Base-by-base conservation (phyloP, 2,113 vertebrate genomes). In the Aplodontia rufa region DNA sequence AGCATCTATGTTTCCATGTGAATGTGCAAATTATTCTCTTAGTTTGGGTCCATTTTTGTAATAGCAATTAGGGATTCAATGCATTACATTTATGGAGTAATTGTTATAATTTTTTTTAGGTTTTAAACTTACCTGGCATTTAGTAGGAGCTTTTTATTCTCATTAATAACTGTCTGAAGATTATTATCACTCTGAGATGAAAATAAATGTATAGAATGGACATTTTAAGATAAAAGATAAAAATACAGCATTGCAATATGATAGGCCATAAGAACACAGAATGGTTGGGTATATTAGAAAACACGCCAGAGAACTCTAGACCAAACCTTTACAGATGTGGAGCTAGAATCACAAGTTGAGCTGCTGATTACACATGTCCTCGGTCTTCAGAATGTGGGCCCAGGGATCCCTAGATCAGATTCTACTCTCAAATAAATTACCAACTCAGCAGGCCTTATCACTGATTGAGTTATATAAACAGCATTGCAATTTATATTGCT, bases 61-160 rank as follows among this genome's bases (percentile, higher is more conserved):
- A 79, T 13, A 87, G 64, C 72, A 85, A 72, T 81, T 26, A 22
- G 66, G 87, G 49, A 76, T 32, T 84, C 47, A 32, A 3, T 71
- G 35, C 13, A 78, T 60, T 82, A 58, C 37, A 79, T 42, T 96
- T 95, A 86, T 30, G 26, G 53, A 24, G 28, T 79, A 85, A 81
- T 35, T 72, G 71, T 76, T 83, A 45, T 30, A 64, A 60, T 60
- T 26, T 40, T 62, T 95, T 83, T 85, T 86, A 71, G 87, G 51
- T 68, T 94, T 92, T 90, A 90, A 96, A 94, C 90, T 80, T 80
- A 81, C 20, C 58, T 90, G 72, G 78, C 74, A 94, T 26, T 94
- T 92, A 66, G 74, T 64, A 26, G 26, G 82, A 90, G 20, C 83
- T 93, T 68, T 94, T 88, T 86, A 37, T 85, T 83, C 58, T 35